Conservation (phyloP, 2,888 invertebrate genomes). For the Agrilus mali region DNA sequence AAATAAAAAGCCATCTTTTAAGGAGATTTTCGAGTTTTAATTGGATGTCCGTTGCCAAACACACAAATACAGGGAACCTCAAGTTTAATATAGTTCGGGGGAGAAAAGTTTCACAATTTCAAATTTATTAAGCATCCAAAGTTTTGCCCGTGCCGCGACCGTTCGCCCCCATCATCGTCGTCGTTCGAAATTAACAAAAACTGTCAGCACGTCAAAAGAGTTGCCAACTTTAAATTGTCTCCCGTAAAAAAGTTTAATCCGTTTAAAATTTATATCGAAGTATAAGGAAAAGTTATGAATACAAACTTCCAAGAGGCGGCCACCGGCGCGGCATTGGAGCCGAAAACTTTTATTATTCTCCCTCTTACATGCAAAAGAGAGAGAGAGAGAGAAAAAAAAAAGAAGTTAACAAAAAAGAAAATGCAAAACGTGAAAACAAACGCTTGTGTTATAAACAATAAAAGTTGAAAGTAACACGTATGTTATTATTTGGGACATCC, state of each 20-base stretch:
- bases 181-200: conserved; percentile 16
- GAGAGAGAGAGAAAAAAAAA: conserved; percentile 3
- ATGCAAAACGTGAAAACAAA: no score
- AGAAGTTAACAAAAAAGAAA: not conserved
- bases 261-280: conserved; percentile 30
- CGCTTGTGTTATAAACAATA: no score
- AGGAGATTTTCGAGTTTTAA: no score
- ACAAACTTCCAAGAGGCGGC: conserved; percentile 14
- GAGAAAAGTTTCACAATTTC: conserved; percentile 13
- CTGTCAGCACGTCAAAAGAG: conserved; percentile 17
- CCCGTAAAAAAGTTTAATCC: conserved; percentile 28
- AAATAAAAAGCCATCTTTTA: no score
- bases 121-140: conserved; percentile 11
- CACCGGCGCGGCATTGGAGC: conserved; percentile 6
- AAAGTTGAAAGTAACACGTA: no score
- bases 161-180: not conserved
- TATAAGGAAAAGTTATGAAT: conserved; percentile 22
- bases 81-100: conserved; percentile 3
- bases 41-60: no score
- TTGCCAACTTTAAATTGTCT: conserved; percentile 25
- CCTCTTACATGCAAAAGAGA: conserved; percentile 11
- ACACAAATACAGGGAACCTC: no score
- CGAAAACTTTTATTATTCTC: conserved; percentile 25
- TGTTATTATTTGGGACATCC: no score
- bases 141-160: conserved; percentile 9